Percentiles rank a stretch among this genome's conserved stretches.
phyloP scores from a whole-genome alignment of 2,888 invertebrate species.

The Drosophila trichaetosa region DNA sequence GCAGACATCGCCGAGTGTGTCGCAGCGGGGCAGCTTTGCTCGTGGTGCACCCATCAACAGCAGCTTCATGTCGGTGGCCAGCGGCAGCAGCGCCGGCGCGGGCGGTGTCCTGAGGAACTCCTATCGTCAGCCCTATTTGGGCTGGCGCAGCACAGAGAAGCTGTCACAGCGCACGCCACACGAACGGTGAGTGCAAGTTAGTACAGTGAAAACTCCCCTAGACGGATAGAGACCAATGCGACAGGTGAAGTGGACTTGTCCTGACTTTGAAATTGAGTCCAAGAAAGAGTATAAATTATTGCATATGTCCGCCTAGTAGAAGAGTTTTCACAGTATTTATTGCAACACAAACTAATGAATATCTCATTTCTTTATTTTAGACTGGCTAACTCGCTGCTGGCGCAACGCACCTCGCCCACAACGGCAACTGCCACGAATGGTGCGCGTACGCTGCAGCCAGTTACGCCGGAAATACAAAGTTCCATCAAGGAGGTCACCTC shows the following conservation, averaged over 20 bases:
- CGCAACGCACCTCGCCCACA: constrained; percentile 77
- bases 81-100: constrained; percentile 86
- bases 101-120: constrained; percentile 86
- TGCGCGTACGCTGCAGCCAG: constrained; percentile 68
- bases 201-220: background rate
- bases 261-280: background rate
- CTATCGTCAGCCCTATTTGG: constrained; percentile 94
- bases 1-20: constrained; percentile 90
- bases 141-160: constrained; percentile 95
- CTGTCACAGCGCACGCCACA: constrained; percentile 93
- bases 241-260: background rate
- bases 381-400: constrained; percentile 89
- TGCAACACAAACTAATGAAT: background rate
- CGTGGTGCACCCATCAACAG: constrained; percentile 86
- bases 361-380: constrained; percentile 80
- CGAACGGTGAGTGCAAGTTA: constrained; percentile 87
- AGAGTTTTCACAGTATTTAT: background rate
- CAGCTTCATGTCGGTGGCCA: constrained; percentile 87
- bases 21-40: constrained; percentile 90
- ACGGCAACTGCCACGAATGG: constrained; percentile 55
- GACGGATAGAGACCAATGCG: background rate
- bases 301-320: background rate
- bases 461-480: constrained; percentile 90
- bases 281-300: background rate
- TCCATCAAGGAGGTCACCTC: constrained; percentile 97